Conservation (phyloP, 2,888 invertebrate genomes). For the Polyploca ridens region DNA sequence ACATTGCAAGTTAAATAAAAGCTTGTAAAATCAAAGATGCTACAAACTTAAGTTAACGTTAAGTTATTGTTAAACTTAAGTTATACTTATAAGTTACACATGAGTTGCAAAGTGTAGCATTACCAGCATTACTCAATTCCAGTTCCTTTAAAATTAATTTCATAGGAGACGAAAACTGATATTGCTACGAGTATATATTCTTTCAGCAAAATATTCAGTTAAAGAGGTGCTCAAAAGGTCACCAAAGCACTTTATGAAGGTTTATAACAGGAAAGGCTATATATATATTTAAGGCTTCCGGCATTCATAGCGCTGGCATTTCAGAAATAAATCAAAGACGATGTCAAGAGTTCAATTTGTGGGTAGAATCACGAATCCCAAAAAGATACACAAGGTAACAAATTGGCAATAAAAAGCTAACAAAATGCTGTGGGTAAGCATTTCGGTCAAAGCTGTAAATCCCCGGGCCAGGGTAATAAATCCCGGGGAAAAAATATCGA, state of each 20-base stretch:
- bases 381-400: conserved; percentile 80
- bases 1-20: too few relatives aligned
- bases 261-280: not conserved
- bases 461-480: conserved; percentile 69
- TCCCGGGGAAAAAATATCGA: conserved; percentile 73
- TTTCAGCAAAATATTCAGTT: not conserved
- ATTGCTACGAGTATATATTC: too few relatives aligned
- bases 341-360: conserved; percentile 61
- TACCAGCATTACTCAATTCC: too few relatives aligned
- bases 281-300: conserved; percentile 4
- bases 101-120: too few relatives aligned
- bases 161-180: too few relatives aligned
- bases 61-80: too few relatives aligned
- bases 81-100: too few relatives aligned
- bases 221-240: not conserved
- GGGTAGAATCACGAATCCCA: conserved; percentile 64
- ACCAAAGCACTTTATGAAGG: conserved; percentile 1
- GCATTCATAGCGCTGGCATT: conserved; percentile 22
- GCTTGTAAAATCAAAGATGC: too few relatives aligned
- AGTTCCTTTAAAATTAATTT: too few relatives aligned
- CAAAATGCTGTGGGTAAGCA: conserved; percentile 78
- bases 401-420: conserved; percentile 82
- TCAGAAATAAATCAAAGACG: conserved; percentile 39
- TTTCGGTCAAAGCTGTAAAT: conserved; percentile 82
- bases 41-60: too few relatives aligned